Percentiles rank a stretch among this genome's conserved stretches.
These are phyloP conservation scores for Philopotamus ludificatus DNA, from an alignment of 1,140 invertebrate genomes.

Conservation along the genomic window DNA sequence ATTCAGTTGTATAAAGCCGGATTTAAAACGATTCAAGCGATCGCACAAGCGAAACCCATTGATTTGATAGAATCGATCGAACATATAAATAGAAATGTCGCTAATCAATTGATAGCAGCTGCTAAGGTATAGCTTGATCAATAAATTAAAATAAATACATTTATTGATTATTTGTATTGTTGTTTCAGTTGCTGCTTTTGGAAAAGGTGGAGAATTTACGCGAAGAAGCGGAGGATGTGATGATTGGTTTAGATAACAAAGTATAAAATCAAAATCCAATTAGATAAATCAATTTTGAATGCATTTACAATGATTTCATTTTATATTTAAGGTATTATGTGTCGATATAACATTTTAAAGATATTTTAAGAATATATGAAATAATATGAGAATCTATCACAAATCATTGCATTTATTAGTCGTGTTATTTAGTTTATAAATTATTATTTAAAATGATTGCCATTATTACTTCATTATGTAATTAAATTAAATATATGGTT, in stretches of 20 bases:
- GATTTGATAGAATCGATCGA: conserved; percentile 65
- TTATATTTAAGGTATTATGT: neutral
- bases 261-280: neutral
- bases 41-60: conserved; percentile 69
- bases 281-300: too few relatives aligned
- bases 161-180: conserved; percentile 15
- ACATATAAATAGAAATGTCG: conserved; percentile 68
- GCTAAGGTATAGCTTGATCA: conserved; percentile 65
- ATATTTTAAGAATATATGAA: too few relatives aligned
- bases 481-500: too few relatives aligned
- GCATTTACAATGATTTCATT: too few relatives aligned
- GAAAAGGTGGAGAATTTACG: conserved; percentile 77
- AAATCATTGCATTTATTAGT: too few relatives aligned
- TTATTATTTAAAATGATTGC: too few relatives aligned
- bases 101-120: conserved; percentile 76
- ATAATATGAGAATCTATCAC: too few relatives aligned
- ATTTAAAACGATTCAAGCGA: conserved; percentile 70
- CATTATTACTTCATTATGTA: too few relatives aligned
- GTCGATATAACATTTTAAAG: too few relatives aligned
- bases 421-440: too few relatives aligned
- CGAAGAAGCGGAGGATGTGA: conserved; percentile 74
- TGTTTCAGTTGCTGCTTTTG: conserved; percentile 69
- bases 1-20: conserved; percentile 80
- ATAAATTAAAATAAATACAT: conserved; percentile 10
- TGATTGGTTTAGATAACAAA: conserved; percentile 54